These are phyloP conservation scores for Ormyrus nitidulus DNA, from an alignment of 2,888 invertebrate species.

Conservation along the genomic window DNA sequence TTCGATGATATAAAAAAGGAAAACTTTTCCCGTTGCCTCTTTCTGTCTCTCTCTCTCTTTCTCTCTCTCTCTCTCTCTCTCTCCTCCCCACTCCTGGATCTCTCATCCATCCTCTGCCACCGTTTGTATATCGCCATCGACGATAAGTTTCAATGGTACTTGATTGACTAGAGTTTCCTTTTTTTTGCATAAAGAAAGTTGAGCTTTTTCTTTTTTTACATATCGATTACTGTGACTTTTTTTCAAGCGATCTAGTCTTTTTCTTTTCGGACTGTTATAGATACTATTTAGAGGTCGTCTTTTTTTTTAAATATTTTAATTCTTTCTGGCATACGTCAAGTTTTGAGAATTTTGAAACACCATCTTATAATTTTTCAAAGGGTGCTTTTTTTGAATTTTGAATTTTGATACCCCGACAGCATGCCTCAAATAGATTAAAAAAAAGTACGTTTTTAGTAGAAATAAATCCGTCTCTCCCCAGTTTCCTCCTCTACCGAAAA, in stretches of 20 bases:
- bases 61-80: conserved; percentile 20
- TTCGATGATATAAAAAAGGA: conserved; percentile 56
- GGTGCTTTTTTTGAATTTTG: too few relatives aligned
- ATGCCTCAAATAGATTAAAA: too few relatives aligned
- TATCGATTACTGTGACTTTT: conserved; percentile 2
- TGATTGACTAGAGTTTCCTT: conserved; percentile 15
- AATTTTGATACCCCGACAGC: too few relatives aligned
- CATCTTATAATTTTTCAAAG: too few relatives aligned
- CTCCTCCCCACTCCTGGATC: not conserved
- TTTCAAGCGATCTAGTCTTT: conserved; percentile 15
- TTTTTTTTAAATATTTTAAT: not conserved
- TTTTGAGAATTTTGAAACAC: too few relatives aligned
- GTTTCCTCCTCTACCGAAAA: too few relatives aligned
- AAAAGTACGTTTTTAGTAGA: too few relatives aligned
- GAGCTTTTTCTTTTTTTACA: conserved; percentile 15
- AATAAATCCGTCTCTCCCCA: too few relatives aligned
- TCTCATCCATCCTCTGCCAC: conserved; percentile 51
- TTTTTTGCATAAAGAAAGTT: conserved; percentile 11
- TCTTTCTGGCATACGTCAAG: not conserved
- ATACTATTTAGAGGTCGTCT: conserved; percentile 6
- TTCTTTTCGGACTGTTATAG: conserved; percentile 32
- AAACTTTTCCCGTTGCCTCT: conserved; percentile 55
- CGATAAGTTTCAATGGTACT: conserved; percentile 46
- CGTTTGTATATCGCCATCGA: conserved; percentile 42
- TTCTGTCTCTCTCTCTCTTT: conserved; percentile 29